These are phyloP conservation scores for Frankliniella fusca DNA, from an alignment of 2,888 invertebrate genomes.

Conservation along the genomic window DNA sequence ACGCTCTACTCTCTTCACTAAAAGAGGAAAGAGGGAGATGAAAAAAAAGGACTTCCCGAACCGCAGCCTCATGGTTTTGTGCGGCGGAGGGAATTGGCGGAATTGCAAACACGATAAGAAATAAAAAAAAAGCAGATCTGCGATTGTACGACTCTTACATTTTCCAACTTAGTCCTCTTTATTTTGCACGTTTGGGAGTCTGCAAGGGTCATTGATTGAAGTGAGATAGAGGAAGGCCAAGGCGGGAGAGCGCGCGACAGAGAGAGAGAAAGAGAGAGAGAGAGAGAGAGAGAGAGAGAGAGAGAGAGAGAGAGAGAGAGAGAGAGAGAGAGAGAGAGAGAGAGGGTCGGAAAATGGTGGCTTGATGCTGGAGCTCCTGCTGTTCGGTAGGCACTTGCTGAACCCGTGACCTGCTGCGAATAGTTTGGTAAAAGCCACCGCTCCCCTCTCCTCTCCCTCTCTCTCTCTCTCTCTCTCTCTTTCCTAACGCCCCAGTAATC, in stretches of 20 bases:
- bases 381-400: background rate
- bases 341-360: background rate
- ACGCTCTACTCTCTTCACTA: no score
- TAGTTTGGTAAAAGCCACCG: background rate
- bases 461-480: background rate
- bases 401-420: background rate
- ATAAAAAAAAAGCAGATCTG: background rate
- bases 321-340: background rate
- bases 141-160: no score
- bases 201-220: no score
- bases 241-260: background rate
- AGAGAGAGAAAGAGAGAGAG: background rate
- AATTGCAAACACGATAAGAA: background rate
- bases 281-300: background rate
- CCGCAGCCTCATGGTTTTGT: no score
- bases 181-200: no score
- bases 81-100: no score
- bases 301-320: no score
- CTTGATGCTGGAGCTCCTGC: background rate
- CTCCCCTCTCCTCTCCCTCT: background rate
- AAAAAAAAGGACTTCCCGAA: no score
- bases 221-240: background rate
- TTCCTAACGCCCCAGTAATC: background rate
- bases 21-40: no score
- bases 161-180: no score